Conservation (phyloP, 2,113 vertebrate genomes). For the Callopanchax toddi region DNA sequence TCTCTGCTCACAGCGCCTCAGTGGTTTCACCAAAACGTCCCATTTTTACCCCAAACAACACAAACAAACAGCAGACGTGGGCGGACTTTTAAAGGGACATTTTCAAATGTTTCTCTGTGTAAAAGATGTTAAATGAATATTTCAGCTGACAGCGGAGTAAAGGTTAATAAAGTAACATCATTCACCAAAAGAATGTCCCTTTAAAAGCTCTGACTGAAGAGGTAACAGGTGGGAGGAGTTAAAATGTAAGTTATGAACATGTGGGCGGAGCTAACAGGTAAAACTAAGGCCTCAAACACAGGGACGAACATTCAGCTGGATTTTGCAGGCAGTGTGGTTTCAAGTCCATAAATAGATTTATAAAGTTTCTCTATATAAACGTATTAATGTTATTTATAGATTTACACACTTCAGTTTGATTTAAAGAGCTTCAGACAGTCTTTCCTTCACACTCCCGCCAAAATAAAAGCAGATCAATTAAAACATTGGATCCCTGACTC, state of each 20-base stretch:
- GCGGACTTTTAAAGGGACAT: conserved; percentile 22
- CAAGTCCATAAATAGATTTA: conserved; percentile 72
- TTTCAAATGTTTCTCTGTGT: no score
- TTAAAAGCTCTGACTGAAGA: no score
- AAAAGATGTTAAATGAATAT: no score
- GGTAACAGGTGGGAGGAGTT: no score
- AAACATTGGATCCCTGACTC: conserved; percentile 74
- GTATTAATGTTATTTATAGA: conserved; percentile 35
- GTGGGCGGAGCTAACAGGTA: no score
- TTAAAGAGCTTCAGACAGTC: conserved; percentile 84
- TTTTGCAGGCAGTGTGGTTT: conserved; percentile 86
- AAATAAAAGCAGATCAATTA: conserved; percentile 62
- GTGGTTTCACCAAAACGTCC: conserved; percentile 63
- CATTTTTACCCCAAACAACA: conserved; percentile 5
- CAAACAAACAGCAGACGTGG: background rate
- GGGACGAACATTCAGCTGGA: conserved; percentile 72
- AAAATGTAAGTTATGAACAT: no score
- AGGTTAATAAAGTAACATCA: no score
- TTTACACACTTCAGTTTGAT: conserved; percentile 48
- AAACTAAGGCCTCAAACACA: conserved; percentile 72
- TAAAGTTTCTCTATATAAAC: conserved; percentile 60
- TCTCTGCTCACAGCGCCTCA: conserved; percentile 33
- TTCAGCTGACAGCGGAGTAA: no score
- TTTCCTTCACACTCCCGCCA: conserved; percentile 79
- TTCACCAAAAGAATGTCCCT: no score